Evolutionary conservation across 2,113 vertebrate genomes (phyloP).

Genomic region (Eubucco bourcierii): DNA sequence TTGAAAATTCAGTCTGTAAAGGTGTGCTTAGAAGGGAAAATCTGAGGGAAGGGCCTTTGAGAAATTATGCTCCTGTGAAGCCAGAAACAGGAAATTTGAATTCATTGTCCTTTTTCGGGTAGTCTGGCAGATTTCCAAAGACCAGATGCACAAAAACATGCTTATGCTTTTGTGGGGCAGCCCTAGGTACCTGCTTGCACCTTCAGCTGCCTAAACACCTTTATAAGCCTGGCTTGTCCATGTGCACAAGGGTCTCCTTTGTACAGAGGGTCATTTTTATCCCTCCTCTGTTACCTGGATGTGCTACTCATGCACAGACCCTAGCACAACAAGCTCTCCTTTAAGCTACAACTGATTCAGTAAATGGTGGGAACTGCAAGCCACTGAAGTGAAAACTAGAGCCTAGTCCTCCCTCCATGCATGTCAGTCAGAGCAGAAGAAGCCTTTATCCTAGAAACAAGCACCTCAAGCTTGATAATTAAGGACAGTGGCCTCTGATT

Average conservation of each 20-base stretch:
- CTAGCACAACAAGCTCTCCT: fast-evolving
- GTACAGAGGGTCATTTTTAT: neutral
- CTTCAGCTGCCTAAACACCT: neutral
- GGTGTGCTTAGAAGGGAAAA: neutral
- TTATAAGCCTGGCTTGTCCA: neutral
- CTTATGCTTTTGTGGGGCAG: neutral
- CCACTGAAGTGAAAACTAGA: neutral
- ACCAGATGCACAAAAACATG: neutral
- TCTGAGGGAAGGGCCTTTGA: neutral
- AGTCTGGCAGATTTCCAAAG: neutral
- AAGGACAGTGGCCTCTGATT: neutral
- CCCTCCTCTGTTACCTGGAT: neutral
- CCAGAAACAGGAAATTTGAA: neutral
- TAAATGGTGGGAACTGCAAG: neutral
- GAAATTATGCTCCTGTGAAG: neutral
- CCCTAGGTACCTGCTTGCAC: neutral
- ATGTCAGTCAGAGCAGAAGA: neutral
- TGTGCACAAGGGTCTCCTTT: fast-evolving
- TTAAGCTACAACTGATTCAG: neutral
- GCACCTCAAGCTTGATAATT: fast-evolving
- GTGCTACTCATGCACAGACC: neutral
- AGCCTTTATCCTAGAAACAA: neutral
- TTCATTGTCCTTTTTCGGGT: neutral
- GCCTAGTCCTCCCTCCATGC: neutral
- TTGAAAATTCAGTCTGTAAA: neutral